phyloP scores from a whole-genome alignment of 2,797 vertebrate genomes.

The Limnodromus scolopaceus region DNA sequence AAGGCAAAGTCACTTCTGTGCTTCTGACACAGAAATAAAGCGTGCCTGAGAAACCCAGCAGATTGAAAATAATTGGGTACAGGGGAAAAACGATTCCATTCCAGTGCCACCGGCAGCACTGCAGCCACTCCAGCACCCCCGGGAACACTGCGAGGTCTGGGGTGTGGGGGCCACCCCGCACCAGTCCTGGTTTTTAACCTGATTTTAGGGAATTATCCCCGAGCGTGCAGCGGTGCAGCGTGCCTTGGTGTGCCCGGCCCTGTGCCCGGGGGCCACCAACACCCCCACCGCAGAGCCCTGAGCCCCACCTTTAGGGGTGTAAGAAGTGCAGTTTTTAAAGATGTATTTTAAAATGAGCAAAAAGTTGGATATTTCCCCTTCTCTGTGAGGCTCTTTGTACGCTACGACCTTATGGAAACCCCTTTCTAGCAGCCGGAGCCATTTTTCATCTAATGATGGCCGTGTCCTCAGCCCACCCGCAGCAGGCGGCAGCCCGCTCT shows the following conservation, averaged over 20 bases:
- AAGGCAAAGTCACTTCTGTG: neutral
- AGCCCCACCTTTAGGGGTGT: neutral
- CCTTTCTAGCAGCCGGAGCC: accelerated
- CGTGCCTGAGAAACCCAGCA: accelerated
- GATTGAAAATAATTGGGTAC: neutral
- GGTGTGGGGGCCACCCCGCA: accelerated
- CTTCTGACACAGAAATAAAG: neutral
- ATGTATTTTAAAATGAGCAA: accelerated
- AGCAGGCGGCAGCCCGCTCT: neutral
- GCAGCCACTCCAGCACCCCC: accelerated
- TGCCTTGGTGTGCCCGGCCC: too few relatives aligned
- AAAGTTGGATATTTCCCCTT: neutral
- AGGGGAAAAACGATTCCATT: accelerated
- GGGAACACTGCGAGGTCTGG: accelerated
- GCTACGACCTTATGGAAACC: accelerated
- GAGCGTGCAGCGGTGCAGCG: accelerated
- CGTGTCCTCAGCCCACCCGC: neutral
- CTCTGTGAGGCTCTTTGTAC: accelerated
- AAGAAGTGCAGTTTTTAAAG: neutral
- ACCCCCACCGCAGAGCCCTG: accelerated
- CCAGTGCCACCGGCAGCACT: neutral
- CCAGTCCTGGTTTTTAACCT: accelerated
- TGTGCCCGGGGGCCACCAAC: accelerated
- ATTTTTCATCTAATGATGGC: accelerated
- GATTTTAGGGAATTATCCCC: accelerated